Conservation (phyloP, 2,113 vertebrate species). For the Recurvirostra avosetta region DNA sequence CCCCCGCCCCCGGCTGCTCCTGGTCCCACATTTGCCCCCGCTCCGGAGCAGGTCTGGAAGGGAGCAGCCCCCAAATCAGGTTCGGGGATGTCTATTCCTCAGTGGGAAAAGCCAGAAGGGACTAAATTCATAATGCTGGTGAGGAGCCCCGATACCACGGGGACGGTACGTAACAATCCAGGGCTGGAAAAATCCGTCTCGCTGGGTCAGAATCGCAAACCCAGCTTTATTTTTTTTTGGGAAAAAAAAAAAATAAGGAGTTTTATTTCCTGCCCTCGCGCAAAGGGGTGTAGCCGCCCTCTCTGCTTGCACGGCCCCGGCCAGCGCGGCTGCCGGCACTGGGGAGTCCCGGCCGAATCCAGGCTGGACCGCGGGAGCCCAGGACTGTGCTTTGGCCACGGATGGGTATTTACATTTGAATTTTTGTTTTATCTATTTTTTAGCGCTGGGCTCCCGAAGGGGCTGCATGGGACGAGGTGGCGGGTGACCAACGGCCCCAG, state of each 20-base stretch:
- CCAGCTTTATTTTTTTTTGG: background rate
- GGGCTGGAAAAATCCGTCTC: background rate
- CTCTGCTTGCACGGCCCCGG: background rate
- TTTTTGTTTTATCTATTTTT: background rate
- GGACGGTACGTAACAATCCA: too few species aligned
- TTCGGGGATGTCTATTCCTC: background rate
- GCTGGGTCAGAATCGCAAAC: background rate
- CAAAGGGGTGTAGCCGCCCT: rapidly evolving
- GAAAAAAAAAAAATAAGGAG: too few species aligned
- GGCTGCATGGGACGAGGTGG: rapidly evolving
- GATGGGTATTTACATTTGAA: background rate
- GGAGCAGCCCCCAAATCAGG: background rate
- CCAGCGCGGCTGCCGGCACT: too few species aligned
- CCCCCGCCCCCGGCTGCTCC: rapidly evolving
- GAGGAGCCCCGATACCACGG: rapidly evolving
- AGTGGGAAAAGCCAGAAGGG: background rate
- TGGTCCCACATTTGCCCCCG: background rate
- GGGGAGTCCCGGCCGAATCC: rapidly evolving
- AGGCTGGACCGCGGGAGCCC: background rate
- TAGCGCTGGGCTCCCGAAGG: too few species aligned
- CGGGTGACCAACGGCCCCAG: rapidly evolving
- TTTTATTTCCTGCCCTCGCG: background rate
- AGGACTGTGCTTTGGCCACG: rapidly evolving
- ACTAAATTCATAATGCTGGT: background rate
- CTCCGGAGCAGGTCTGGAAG: background rate